phyloP scores from a whole-genome alignment of 2,888 invertebrate genomes.

The Xanthorhoe designata region DNA sequence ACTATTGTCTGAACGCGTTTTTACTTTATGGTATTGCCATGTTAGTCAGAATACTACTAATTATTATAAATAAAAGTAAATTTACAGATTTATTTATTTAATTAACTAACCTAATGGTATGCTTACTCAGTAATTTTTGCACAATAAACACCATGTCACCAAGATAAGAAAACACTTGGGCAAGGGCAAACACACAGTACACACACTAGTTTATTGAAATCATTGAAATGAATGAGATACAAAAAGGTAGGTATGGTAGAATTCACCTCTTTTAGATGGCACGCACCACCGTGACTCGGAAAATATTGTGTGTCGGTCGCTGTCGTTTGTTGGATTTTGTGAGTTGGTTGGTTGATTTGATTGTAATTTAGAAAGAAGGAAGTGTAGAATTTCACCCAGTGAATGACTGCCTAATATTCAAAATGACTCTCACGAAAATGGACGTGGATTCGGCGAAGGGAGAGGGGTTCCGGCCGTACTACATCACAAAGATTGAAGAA shows the following conservation, averaged over 20 bases:
- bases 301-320: slow-evolving; percentile 20
- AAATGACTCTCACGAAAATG: slow-evolving; percentile 86
- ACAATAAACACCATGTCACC: too few species aligned
- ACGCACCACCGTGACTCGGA: slow-evolving; percentile 61
- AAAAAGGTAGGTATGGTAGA: slow-evolving; percentile 22
- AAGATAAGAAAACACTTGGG: too few species aligned
- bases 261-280: slow-evolving; percentile 33
- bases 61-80: too few species aligned
- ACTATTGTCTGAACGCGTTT: too few species aligned
- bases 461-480: slow-evolving; percentile 97
- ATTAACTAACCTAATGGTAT: too few species aligned
- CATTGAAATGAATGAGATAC: too few species aligned
- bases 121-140: too few species aligned
- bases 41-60: not conserved
- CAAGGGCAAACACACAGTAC: too few species aligned
- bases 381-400: slow-evolving; percentile 29
- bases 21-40: not conserved
- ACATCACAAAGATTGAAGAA: slow-evolving; percentile 99
- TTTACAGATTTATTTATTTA: too few species aligned
- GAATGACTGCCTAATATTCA: slow-evolving; percentile 49
- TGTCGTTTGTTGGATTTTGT: not conserved
- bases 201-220: too few species aligned
- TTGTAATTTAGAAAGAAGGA: slow-evolving; percentile 13
- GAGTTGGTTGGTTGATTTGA: not conserved
- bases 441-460: slow-evolving; percentile 90